Conservation (phyloP, 2,113 vertebrate species). For the Semnornis frantzii region DNA sequence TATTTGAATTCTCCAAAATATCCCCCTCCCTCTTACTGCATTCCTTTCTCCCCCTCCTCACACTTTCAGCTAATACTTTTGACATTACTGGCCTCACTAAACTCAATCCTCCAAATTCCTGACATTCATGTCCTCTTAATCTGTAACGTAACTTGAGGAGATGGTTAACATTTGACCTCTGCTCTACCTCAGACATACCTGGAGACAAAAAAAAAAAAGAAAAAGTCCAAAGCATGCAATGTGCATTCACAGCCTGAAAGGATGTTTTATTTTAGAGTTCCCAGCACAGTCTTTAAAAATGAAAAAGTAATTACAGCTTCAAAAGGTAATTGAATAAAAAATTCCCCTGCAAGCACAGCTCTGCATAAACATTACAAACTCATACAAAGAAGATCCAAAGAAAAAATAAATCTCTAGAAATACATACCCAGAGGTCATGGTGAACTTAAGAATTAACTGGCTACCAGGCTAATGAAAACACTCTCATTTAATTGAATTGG, state of each 20-base stretch:
- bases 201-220: slow-evolving; percentile 39
- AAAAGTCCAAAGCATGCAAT: slow-evolving; percentile 6
- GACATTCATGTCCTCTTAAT: slow-evolving; percentile 68
- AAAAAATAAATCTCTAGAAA: background rate
- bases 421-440: background rate
- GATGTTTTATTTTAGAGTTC: slow-evolving; percentile 29
- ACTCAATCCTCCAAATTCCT: slow-evolving; percentile 67
- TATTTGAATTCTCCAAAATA: background rate
- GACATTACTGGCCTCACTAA: slow-evolving; percentile 61
- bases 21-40: background rate
- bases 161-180: slow-evolving; percentile 69
- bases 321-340: background rate
- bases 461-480: background rate
- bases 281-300: background rate
- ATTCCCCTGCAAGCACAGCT: background rate
- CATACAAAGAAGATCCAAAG: background rate
- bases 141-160: slow-evolving; percentile 66
- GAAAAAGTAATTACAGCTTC: background rate
- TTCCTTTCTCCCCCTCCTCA: slow-evolving; percentile 16
- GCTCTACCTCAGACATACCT: slow-evolving; percentile 69
- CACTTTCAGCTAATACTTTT: slow-evolving; percentile 49
- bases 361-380: background rate
- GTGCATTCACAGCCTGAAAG: slow-evolving; percentile 31
- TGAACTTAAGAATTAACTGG: slow-evolving; percentile 23
- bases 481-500: background rate